phyloP scores from a whole-genome alignment of 2,113 vertebrate species.

The Ammodytes marinus region DNA sequence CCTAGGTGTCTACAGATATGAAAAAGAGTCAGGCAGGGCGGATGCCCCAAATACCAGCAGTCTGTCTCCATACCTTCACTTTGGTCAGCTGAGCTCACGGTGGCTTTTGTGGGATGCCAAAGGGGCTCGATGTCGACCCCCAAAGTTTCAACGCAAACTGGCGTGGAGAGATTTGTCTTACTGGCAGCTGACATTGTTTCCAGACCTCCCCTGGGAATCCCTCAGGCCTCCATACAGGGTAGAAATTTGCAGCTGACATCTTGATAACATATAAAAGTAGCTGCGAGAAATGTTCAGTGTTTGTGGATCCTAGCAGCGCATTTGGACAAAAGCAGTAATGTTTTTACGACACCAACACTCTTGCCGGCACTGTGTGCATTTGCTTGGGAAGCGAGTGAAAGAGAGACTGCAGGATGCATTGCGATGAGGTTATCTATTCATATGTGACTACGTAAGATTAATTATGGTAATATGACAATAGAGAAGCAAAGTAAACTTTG shows the following conservation, averaged over 20 bases:
- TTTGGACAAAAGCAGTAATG: too few relatives aligned
- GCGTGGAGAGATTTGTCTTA: constrained; percentile 84
- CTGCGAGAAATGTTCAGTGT: too few relatives aligned
- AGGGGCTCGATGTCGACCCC: constrained; percentile 71
- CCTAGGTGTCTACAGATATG: constrained; percentile 81
- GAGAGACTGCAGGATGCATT: too few relatives aligned
- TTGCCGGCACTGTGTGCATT: too few relatives aligned
- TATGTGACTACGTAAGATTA: too few relatives aligned
- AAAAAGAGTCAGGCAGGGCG: constrained; percentile 81
- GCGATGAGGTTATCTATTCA: too few relatives aligned
- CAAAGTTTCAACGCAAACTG: constrained; percentile 83
- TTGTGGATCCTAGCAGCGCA: too few relatives aligned
- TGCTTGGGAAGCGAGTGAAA: too few relatives aligned
- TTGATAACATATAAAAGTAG: not conserved
- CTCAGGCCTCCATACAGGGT: constrained; percentile 83
- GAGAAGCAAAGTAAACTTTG: too few relatives aligned
- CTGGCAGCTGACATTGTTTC: constrained; percentile 83
- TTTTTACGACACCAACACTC: too few relatives aligned
- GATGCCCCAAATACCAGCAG: constrained; percentile 83
- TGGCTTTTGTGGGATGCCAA: constrained; percentile 81
- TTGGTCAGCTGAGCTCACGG: constrained; percentile 82
- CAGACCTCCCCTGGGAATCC: constrained; percentile 83
- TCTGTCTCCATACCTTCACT: constrained; percentile 85
- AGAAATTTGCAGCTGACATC: not conserved
- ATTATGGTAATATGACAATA: too few relatives aligned